Percentiles rank a stretch among this genome's conserved stretches.
These are phyloP conservation scores for Podocnemis expansa DNA, from an alignment of 2,113 vertebrate species.

Conservation along the genomic window DNA sequence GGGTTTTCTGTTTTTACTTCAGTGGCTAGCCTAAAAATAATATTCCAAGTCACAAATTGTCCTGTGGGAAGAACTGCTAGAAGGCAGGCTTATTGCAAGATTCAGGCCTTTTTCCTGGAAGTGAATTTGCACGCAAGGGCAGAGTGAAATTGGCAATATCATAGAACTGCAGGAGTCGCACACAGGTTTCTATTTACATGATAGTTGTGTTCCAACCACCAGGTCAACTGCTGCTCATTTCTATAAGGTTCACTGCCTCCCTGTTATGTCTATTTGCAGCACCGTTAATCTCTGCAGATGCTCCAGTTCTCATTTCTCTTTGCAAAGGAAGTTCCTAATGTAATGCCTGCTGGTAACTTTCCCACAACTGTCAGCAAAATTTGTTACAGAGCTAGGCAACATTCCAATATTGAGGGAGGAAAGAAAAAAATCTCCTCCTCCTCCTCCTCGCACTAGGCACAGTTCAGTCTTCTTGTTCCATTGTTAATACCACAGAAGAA, in stretches of 20 bases:
- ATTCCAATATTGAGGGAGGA: not conserved
- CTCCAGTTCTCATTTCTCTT: not conserved
- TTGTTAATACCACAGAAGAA: not conserved
- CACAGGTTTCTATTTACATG: slow-evolving; percentile 38
- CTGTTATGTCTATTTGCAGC: slow-evolving; percentile 1
- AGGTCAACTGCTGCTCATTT: slow-evolving; percentile 38
- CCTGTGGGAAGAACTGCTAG: not conserved
- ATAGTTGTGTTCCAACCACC: slow-evolving; percentile 45
- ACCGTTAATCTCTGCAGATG: not conserved
- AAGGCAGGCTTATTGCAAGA: not conserved
- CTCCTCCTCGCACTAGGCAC: not conserved
- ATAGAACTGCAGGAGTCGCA: not conserved
- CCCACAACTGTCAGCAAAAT: not conserved
- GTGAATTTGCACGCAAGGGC: not conserved
- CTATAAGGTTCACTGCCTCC: slow-evolving; percentile 12
- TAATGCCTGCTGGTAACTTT: not conserved
- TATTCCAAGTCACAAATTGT: not conserved
- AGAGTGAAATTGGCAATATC: not conserved
- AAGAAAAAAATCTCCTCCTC: fast-evolving
- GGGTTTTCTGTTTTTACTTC: not conserved
- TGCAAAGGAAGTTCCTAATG: not conserved
- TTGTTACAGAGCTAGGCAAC: not conserved
- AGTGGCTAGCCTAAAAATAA: not conserved
- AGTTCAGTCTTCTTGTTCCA: not conserved
- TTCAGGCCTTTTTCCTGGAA: fast-evolving